Base-by-base conservation (phyloP, 2,888 invertebrate genomes). In the Drosophila cyrtoloma region DNA sequence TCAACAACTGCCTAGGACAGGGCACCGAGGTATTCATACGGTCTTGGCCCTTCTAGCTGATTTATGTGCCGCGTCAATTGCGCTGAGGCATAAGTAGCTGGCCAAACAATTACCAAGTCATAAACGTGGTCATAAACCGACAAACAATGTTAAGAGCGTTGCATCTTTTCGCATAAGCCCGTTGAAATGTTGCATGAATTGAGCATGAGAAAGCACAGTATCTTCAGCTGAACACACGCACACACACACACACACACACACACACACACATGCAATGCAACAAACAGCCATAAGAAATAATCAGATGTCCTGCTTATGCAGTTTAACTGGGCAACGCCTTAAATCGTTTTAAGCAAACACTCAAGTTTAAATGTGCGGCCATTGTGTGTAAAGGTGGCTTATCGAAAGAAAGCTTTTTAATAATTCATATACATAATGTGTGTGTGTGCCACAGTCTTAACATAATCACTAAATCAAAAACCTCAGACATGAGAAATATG, bases 321-420 rank as follows among this genome's bases (percentile, higher is more conserved):
- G 65, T 57, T 70, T 66, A 62, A 58, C 37, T 35, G 35, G 58
- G 73, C 70, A 84, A 80, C 88, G 89, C 90, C 85, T 76, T 78
- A 80, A 86, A 85, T 82, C 78, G 73, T 78, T 81, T 80, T 87
- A 69, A 77, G 71, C 75, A 86, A 86, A 86, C 85, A 85, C 89
- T 84, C 73, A 72, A 57, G 57, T 32, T 69, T 55, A 65, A 65
- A 76, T 82, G 74, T 71, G 71, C 60, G 73, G 58, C 76, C 89
- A 86, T 84, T 84, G 81, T 83, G 72, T 64, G 72, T 62, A 35
- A 58, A 65, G 63, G 63, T 76, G 67, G 66, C 75, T 89, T 89
- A 82, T 84, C 85, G 75, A 63, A 76, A 87, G 88, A 89, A 87
- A 89, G 90, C 73, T 69, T 82, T 86, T 86, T 86, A 84, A 89